phyloP scores from a whole-genome alignment of 1,140 invertebrate genomes.

The Maniola jurtina region DNA sequence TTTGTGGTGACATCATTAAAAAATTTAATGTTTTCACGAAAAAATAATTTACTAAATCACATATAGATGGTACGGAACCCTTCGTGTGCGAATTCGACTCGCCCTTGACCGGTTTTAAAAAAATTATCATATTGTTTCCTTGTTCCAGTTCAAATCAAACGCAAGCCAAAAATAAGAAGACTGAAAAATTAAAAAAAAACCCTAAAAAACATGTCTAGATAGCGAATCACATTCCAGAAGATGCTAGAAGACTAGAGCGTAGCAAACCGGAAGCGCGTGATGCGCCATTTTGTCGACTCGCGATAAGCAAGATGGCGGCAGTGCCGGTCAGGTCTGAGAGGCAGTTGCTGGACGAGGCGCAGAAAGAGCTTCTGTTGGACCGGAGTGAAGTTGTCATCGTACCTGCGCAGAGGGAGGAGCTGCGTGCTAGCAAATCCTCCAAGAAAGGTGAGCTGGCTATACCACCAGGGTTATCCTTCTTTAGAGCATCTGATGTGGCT shows the following conservation, averaged over 20 bases:
- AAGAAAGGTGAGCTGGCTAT: constrained; percentile 60
- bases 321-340: constrained; percentile 39
- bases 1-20: no score
- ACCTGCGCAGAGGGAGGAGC: constrained; percentile 37
- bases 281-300: constrained; percentile 40
- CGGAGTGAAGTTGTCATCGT: constrained; percentile 41
- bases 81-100: no score
- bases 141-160: background rate
- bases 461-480: background rate
- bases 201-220: background rate
- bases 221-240: constrained; percentile 36
- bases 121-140: background rate
- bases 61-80: no score
- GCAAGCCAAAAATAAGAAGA: constrained; percentile 2
- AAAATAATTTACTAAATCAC: no score
- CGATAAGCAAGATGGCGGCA: constrained; percentile 47
- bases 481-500: background rate
- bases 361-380: constrained; percentile 51
- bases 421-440: constrained; percentile 53
- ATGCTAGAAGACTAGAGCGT: constrained; percentile 5
- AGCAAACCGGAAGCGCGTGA: constrained; percentile 9
- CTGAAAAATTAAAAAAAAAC: background rate
- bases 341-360: constrained; percentile 46
- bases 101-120: no score
- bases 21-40: no score